Evolutionary conservation across 2,113 vertebrate species (phyloP).

Genomic region (Aldabrachelys gigantea): DNA sequence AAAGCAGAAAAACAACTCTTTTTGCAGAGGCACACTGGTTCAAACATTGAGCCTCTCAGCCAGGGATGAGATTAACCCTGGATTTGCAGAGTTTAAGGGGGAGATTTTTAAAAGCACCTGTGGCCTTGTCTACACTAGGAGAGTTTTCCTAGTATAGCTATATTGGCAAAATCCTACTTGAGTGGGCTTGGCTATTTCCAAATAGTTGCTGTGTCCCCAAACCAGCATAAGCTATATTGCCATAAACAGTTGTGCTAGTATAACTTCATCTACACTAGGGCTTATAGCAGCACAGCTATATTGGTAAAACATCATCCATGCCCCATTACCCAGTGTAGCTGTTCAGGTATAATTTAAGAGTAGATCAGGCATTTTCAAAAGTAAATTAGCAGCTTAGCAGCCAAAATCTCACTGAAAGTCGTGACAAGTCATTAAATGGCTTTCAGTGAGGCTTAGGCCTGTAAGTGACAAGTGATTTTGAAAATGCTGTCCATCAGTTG

Average conservation of each 20-base stretch:
- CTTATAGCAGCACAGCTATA: background rate
- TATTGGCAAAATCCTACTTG: background rate
- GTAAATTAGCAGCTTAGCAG: background rate
- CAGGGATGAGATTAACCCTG: background rate
- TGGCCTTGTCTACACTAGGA: background rate
- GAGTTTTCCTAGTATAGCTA: background rate
- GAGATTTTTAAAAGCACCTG: background rate
- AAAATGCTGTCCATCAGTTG: background rate
- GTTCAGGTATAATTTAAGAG: background rate
- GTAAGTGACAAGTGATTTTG: background rate
- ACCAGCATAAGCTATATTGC: background rate
- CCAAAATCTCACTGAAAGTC: background rate
- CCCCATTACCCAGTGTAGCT: background rate
- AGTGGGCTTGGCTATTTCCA: background rate
- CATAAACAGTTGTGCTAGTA: background rate
- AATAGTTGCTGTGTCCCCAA: background rate
- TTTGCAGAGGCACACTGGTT: background rate
- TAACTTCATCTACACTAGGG: background rate
- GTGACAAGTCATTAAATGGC: background rate
- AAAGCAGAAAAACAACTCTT: background rate
- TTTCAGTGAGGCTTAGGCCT: background rate
- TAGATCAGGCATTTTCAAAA: background rate
- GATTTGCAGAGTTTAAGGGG: background rate
- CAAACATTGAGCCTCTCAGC: background rate
- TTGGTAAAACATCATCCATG: background rate